A percentile compares a stretch with the other conserved stretches of the same genome.
Conservation (phyloP, 2,113 vertebrate species). For the Pholis gunnellus region DNA sequence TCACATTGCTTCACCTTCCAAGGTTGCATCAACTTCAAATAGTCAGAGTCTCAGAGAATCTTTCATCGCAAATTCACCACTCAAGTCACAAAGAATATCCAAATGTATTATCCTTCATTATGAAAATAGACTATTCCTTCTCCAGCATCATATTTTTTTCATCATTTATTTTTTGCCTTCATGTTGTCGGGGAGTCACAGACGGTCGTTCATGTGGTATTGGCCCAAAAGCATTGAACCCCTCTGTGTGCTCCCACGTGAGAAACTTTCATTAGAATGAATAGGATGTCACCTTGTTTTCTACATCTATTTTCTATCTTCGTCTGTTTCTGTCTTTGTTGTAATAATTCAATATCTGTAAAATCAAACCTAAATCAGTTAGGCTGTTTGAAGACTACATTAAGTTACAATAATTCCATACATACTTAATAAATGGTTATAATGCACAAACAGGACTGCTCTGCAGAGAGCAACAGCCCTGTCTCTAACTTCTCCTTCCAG, state of each 20-base stretch:
- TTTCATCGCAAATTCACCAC: background rate
- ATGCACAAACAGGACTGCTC: background rate
- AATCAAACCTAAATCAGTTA: background rate
- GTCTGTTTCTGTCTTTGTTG: background rate
- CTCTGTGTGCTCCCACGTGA: background rate
- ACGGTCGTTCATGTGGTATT: background rate
- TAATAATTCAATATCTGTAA: background rate
- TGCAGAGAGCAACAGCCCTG: background rate
- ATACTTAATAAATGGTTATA: background rate
- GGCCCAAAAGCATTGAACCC: background rate
- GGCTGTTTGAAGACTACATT: background rate
- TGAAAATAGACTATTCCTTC: background rate
- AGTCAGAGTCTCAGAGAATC: too few relatives aligned
- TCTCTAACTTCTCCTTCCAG: conserved; percentile 9
- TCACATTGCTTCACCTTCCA: too few relatives aligned
- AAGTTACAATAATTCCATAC: background rate
- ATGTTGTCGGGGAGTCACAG: background rate
- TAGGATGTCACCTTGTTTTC: background rate
- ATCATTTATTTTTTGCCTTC: background rate
- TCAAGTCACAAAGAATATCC: background rate
- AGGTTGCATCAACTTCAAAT: too few relatives aligned
- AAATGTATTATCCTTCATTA: background rate
- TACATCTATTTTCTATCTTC: too few relatives aligned
- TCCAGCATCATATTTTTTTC: background rate
- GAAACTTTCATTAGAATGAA: background rate